Evolutionary conservation across 2,888 invertebrate genomes (phyloP).

Genomic region (Lasioglossum morio): DNA sequence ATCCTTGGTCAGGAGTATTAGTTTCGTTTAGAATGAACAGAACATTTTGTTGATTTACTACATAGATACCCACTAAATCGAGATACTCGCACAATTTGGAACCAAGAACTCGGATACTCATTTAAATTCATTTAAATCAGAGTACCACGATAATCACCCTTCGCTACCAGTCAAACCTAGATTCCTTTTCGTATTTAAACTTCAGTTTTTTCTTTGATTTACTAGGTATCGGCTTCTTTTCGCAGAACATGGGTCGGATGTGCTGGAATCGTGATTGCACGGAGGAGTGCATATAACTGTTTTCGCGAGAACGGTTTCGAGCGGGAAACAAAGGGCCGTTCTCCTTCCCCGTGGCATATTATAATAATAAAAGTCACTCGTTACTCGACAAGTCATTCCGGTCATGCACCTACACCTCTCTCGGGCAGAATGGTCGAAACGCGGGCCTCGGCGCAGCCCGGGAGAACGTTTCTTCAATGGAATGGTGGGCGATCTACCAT

Average conservation of each 20-base stretch:
- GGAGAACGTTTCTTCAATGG: slow-evolving; percentile 73
- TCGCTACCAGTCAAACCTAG: too few species aligned
- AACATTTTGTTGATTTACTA: not conserved
- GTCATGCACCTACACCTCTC: slow-evolving; percentile 72
- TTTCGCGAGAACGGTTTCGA: slow-evolving; percentile 11
- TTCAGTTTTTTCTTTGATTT: not conserved
- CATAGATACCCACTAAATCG: too few species aligned
- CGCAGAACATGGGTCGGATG: not conserved
- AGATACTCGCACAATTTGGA: too few species aligned
- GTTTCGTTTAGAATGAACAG: too few species aligned
- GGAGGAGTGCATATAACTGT: slow-evolving; percentile 18
- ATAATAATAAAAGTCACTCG: slow-evolving; percentile 64
- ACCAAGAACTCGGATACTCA: too few species aligned
- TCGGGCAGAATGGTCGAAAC: slow-evolving; percentile 43
- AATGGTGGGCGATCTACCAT: slow-evolving; percentile 79
- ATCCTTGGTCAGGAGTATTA: not conserved
- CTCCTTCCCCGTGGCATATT: slow-evolving; percentile 53
- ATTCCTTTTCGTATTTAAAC: too few species aligned
- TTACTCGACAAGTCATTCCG: slow-evolving; percentile 64
- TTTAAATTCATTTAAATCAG: too few species aligned
- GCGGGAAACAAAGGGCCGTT: slow-evolving; percentile 61
- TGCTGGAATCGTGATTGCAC: not conserved
- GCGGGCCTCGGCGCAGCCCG: slow-evolving; percentile 63
- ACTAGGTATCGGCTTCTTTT: not conserved
- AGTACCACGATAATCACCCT: too few species aligned